phyloP scores from a whole-genome alignment of 2,888 invertebrate genomes.

The Xestia sexstrigata region DNA sequence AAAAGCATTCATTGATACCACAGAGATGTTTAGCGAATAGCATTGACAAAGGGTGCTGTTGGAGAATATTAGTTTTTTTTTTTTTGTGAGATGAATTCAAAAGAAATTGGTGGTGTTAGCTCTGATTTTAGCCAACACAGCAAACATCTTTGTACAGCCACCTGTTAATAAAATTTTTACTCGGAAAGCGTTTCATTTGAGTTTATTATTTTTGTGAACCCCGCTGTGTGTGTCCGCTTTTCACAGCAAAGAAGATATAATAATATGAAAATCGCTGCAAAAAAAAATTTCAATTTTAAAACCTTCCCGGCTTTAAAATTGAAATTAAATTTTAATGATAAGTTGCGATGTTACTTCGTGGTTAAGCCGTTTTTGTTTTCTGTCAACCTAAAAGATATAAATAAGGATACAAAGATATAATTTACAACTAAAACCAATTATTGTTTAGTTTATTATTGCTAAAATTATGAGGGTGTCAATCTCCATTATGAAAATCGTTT shows the following conservation, averaged over 20 bases:
- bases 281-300: no score
- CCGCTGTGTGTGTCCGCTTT: background rate
- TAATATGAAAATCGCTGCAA: no score
- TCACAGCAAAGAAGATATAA: background rate
- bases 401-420: background rate
- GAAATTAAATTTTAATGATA: constrained; percentile 10
- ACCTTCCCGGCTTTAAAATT: no score
- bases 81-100: background rate
- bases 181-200: background rate
- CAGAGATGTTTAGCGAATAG: background rate
- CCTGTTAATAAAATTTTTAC: background rate
- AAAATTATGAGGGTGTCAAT: no score
- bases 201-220: background rate
- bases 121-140: background rate
- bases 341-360: background rate
- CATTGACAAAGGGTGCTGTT: background rate
- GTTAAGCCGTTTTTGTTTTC: background rate
- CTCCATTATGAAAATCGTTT: background rate
- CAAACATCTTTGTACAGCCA: background rate
- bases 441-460: no score
- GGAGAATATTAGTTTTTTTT: background rate
- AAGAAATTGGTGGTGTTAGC: background rate
- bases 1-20: background rate
- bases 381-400: background rate
- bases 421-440: background rate